phyloP scores from a whole-genome alignment of 2,113 vertebrate genomes.

The Todiramphus saurophagus region DNA sequence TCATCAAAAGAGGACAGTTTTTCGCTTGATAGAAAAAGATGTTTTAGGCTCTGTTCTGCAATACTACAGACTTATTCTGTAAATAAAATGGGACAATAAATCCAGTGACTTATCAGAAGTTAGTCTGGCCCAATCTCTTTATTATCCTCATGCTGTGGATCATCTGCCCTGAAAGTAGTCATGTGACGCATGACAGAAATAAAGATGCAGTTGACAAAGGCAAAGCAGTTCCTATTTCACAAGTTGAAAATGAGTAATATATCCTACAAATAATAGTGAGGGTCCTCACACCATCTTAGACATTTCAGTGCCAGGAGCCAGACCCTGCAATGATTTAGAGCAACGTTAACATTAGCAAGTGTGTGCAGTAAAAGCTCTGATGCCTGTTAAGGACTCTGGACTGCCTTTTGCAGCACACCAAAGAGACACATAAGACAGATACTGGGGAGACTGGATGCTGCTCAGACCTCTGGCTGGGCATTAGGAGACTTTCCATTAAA shows the following conservation, averaged over 20 bases:
- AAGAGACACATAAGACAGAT: background rate
- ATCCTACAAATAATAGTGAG: background rate
- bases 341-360: background rate
- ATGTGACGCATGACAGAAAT: conserved; percentile 13
- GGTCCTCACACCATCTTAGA: background rate
- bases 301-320: background rate
- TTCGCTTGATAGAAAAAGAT: background rate
- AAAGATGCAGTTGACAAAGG: background rate
- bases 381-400: background rate
- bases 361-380: background rate
- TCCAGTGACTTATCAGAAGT: background rate
- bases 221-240: background rate
- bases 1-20: conserved; percentile 5
- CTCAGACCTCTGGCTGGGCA: background rate
- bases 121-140: background rate
- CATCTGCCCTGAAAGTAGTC: background rate
- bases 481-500: background rate
- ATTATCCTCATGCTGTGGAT: background rate
- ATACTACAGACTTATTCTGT: background rate
- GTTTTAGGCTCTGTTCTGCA: background rate
- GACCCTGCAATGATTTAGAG: background rate
- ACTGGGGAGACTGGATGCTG: background rate
- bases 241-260: background rate
- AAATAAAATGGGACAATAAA: background rate
- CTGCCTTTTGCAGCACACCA: background rate